phyloP scores from a whole-genome alignment of 2,797 vertebrate genomes.

The Artibeus jamaicensis region DNA sequence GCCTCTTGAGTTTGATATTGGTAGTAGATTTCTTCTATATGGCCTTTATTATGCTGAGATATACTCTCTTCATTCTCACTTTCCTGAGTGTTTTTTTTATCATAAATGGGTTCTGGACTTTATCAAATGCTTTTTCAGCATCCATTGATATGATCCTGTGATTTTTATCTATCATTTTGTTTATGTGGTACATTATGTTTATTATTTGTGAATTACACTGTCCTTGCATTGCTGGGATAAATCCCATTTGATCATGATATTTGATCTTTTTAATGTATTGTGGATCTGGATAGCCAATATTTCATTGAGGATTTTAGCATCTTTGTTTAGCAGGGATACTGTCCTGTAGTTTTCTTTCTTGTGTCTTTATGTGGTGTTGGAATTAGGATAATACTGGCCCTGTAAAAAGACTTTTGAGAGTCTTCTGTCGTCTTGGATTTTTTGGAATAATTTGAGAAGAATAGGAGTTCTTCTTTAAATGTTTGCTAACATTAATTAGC shows the following conservation, averaged over 20 bases:
- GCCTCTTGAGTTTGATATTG: not conserved
- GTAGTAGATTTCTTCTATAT: not conserved
- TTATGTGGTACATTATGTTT: not conserved
- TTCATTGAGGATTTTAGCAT: not conserved
- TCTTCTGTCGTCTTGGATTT: too few relatives aligned
- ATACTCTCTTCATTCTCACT: not conserved
- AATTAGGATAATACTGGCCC: too few relatives aligned
- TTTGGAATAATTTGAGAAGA: too few relatives aligned
- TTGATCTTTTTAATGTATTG: not conserved
- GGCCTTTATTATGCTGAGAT: not conserved
- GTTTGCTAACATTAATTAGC: too few relatives aligned
- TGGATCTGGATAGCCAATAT: not conserved
- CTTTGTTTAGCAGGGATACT: not conserved
- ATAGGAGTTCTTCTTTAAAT: too few relatives aligned
- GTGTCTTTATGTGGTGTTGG: too few relatives aligned
- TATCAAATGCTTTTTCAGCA: not conserved
- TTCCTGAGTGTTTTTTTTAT: not conserved
- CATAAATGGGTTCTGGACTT: not conserved
- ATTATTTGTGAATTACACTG: not conserved
- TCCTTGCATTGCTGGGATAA: not conserved
- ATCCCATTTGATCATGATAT: not conserved
- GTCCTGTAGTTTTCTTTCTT: not conserved
- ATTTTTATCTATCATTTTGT: not conserved
- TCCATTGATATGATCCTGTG: not conserved
- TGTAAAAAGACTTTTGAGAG: too few relatives aligned